Percentiles rank a stretch among this genome's conserved stretches.
Evolutionary conservation across 1,140 invertebrate species (phyloP).

Genomic region (Homarus americanus): DNA sequence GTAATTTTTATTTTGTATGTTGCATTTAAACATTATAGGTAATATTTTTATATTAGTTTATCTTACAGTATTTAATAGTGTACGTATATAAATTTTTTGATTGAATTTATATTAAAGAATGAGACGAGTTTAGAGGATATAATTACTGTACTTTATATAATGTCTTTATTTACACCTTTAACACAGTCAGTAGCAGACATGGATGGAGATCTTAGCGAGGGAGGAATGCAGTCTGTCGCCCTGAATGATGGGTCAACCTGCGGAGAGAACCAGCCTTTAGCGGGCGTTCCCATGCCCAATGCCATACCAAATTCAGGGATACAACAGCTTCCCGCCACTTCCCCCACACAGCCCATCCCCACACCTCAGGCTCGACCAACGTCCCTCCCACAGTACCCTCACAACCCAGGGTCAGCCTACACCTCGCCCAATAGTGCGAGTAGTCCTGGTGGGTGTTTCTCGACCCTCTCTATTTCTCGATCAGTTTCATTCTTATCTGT

Average conservation of each 20-base stretch:
- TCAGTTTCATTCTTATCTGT: too few relatives aligned
- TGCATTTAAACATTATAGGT: too few relatives aligned
- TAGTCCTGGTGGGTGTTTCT: conserved; percentile 51
- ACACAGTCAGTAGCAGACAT: conserved; percentile 26
- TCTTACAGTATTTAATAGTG: too few relatives aligned
- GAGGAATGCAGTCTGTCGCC: conserved; percentile 56
- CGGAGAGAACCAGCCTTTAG: conserved; percentile 9
- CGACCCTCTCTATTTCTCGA: too few relatives aligned
- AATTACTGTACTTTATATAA: too few relatives aligned
- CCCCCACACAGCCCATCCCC: conserved; percentile 39
- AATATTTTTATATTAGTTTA: too few relatives aligned
- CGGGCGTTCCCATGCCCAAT: conserved; percentile 4
- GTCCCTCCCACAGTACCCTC: conserved; percentile 60
- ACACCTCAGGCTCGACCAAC: conserved; percentile 49
- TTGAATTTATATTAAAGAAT: too few relatives aligned
- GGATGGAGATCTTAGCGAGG: conserved; percentile 64
- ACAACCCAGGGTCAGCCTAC: conserved; percentile 54
- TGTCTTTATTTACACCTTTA: neutral
- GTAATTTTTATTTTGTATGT: too few relatives aligned
- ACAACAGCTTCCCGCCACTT: neutral
- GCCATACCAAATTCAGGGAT: conserved; percentile 23
- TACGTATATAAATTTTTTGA: too few relatives aligned
- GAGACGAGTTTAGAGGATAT: too few relatives aligned
- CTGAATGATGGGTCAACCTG: conserved; percentile 22
- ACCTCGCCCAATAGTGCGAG: conserved; percentile 59